Evolutionary conservation across 92 coral and sea anemone species (phyloP).

Genomic region (Phenganax subtilis): DNA sequence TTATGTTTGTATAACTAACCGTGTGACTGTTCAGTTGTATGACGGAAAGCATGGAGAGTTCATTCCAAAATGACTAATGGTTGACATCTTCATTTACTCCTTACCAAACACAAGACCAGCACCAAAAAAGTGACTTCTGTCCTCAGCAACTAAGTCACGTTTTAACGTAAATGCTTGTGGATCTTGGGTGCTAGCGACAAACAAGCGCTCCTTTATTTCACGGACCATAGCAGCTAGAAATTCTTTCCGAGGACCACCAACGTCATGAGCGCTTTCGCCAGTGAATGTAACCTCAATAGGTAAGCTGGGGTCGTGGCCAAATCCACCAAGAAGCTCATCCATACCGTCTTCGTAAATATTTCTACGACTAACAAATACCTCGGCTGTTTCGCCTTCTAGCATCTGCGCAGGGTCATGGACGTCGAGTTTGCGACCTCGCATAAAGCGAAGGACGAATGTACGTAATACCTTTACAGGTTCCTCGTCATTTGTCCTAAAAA

Average conservation of each 20-base stretch:
- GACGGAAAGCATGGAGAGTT: no score
- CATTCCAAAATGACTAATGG: no score
- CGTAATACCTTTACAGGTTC: slow-evolving; percentile 40
- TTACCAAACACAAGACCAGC: slow-evolving; percentile 52
- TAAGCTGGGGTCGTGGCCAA: slow-evolving; percentile 36
- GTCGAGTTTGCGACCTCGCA: slow-evolving; percentile 48
- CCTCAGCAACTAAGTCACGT: slow-evolving; percentile 7
- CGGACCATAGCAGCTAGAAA: slow-evolving; percentile 37
- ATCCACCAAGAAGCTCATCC: slow-evolving; percentile 41
- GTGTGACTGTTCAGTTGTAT: no score
- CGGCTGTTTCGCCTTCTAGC: slow-evolving; percentile 45
- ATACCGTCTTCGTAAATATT: slow-evolving; percentile 43
- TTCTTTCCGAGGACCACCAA: slow-evolving; percentile 53
- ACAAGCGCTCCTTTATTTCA: slow-evolving; percentile 13
- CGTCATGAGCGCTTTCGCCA: slow-evolving; percentile 48
- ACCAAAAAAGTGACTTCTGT: slow-evolving; percentile 38
- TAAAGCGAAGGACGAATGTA: slow-evolving; percentile 17
- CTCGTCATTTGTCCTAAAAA: slow-evolving; percentile 32
- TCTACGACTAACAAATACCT: slow-evolving; percentile 39
- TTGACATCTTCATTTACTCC: neutral
- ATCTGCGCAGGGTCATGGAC: neutral
- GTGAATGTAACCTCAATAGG: slow-evolving; percentile 48
- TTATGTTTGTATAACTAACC: no score
- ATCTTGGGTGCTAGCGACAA: slow-evolving; percentile 13
- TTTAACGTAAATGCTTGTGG: neutral